Percentiles rank a stretch among this genome's conserved stretches.
phyloP scores from a whole-genome alignment of 2,888 invertebrate species.

The Caenorhabditis sp. region DNA sequence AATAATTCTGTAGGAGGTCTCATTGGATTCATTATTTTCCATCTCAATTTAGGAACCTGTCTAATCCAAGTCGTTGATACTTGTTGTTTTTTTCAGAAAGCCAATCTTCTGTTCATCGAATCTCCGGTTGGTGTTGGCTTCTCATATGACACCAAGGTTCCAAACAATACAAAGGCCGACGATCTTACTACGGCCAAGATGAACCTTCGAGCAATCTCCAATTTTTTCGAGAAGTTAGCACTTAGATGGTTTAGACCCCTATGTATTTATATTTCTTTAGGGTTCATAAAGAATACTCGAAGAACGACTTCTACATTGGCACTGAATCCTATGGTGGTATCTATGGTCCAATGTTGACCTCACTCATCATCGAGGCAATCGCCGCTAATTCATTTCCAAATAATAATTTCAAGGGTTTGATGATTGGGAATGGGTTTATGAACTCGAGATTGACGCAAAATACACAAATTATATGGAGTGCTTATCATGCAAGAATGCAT shows the following conservation, averaged over 20 bases:
- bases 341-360: slow-evolving; percentile 73
- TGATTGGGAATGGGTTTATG: slow-evolving; percentile 40
- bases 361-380: slow-evolving; percentile 63
- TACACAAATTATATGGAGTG: slow-evolving; percentile 46
- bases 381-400: slow-evolving; percentile 35
- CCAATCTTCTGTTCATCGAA: slow-evolving; percentile 75
- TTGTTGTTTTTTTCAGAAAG: slow-evolving; percentile 68
- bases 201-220: slow-evolving; percentile 73
- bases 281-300: slow-evolving; percentile 70
- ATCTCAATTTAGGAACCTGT: too few species aligned
- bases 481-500: slow-evolving; percentile 48
- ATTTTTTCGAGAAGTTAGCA: slow-evolving; percentile 71
- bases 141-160: slow-evolving; percentile 62
- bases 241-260: slow-evolving; percentile 44
- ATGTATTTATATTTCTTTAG: slow-evolving; percentile 22
- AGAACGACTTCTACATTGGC: slow-evolving; percentile 73
- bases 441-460: slow-evolving; percentile 37
- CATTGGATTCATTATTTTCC: too few species aligned
- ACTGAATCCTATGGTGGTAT: slow-evolving; percentile 74
- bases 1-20: slow-evolving; percentile 8
- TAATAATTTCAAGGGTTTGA: slow-evolving; percentile 49
- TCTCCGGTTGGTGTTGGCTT: slow-evolving; percentile 72
- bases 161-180: slow-evolving; percentile 36
- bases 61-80: too few species aligned
- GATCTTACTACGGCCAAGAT: slow-evolving; percentile 64